Evolutionary conservation across 2,113 vertebrate genomes (phyloP), one percentile per base, ranked within the genome.

Genomic region (Leptodactylus fuscus): DNA sequence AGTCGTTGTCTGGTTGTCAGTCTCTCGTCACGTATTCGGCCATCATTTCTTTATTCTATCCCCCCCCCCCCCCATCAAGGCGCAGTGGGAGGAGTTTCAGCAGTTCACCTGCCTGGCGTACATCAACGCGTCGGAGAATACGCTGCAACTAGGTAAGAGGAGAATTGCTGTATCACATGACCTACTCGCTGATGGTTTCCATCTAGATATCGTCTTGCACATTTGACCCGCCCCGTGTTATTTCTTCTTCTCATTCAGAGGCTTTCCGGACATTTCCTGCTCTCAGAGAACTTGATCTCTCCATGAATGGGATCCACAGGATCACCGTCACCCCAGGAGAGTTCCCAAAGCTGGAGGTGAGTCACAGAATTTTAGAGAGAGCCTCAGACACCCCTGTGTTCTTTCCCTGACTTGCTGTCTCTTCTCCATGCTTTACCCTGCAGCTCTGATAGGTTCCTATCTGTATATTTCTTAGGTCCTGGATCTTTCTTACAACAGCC

Each of bases 401-500:
- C n/a, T n/a, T n/a, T n/a, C n/a, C n/a, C n/a, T n/a, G n/a, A n/a
- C n/a, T n/a, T 11, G n/a, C 58, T 27, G 1, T 13, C 3, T 2
- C 24, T 60, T 10, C 16, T 0, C n/a, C 24, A 60, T 60, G 58
- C 58, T 60, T 29, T 60, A 60, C 24, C 2, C 58, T 60, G 58
- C 0, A 58, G 53, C 53, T 0, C 53, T n/a, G 53, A 7, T 24
- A 2, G 24, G 22, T 58, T 10, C 0, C 3, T 10, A 0, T 71
- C 7, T 73, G 6, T 81, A 12, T 18, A n/a, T 70, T 24, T 58
- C 46, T 18, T 87, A 97, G 96, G 89, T 93, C 81, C 89, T 98
- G 92, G 94, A 97, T 90, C 91, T 98, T 82, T 96, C 96, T 77
- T 97, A 94, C 89, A 98, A 98, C 88, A 92, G 83, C 74, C 87